Evolutionary conservation across 2,797 vertebrate species (phyloP).

Genomic region (Tachyglossus aculeatus): DNA sequence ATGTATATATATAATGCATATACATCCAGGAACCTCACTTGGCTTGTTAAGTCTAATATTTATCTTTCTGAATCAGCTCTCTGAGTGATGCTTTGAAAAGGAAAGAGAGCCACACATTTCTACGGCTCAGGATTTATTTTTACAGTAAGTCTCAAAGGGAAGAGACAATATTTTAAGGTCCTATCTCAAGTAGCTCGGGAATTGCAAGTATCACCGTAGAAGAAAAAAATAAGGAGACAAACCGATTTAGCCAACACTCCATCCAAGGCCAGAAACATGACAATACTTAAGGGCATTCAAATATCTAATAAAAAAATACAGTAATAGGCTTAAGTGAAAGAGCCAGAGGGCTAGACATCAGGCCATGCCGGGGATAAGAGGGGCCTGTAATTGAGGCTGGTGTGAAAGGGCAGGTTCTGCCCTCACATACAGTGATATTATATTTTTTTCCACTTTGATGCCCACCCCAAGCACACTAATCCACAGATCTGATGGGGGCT

Average conservation of each 20-base stretch:
- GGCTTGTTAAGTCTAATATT: constrained; percentile 20
- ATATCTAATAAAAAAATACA: constrained; percentile 39
- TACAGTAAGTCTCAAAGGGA: not conserved
- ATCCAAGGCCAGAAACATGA: constrained; percentile 1
- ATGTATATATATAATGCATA: no score
- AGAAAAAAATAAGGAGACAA: constrained; percentile 10
- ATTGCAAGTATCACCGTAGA: constrained; percentile 12
- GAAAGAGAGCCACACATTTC: not conserved
- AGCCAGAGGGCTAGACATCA: constrained; percentile 13
- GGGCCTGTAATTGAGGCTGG: constrained; percentile 55
- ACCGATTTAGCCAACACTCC: not conserved
- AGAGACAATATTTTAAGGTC: not conserved
- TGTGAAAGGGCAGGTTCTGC: constrained; percentile 20
- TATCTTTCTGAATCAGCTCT: constrained; percentile 22
- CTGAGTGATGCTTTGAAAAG: not conserved
- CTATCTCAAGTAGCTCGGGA: constrained; percentile 4
- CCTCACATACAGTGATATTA: constrained; percentile 33
- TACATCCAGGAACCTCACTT: constrained; percentile 25
- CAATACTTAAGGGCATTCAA: constrained; percentile 43
- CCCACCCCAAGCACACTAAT: constrained; percentile 72
- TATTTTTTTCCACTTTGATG: constrained; percentile 58
- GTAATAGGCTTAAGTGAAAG: constrained; percentile 42
- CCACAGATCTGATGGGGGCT: constrained; percentile 75
- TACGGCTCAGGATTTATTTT: not conserved
- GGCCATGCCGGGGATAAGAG: constrained; percentile 49